Evolutionary conservation across 2,797 vertebrate species (phyloP).

Genomic region (Neopelma chrysocephalum): DNA sequence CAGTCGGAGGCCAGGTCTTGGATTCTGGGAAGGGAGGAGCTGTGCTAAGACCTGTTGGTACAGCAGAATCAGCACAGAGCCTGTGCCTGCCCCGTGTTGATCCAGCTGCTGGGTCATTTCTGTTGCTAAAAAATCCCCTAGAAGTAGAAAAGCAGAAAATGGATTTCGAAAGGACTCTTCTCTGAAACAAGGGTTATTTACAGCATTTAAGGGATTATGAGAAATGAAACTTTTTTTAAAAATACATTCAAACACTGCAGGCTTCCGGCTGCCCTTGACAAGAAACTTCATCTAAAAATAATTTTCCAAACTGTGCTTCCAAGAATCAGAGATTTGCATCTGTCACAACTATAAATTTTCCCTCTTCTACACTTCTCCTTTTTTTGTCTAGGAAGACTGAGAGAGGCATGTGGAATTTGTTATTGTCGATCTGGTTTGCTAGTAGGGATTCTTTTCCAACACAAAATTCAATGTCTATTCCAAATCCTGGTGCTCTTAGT

Average conservation of each 20-base stretch:
- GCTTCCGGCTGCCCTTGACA: constrained; percentile 42
- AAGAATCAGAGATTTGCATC: constrained; percentile 44
- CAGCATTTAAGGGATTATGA: constrained; percentile 24
- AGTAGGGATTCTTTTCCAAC: neutral
- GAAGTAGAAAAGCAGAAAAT: constrained; percentile 8
- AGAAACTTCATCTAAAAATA: constrained; percentile 56
- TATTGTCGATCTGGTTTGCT: neutral
- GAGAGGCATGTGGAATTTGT: neutral
- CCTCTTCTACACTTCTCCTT: neutral
- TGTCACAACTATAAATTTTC: constrained; percentile 45
- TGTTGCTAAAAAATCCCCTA: constrained; percentile 4
- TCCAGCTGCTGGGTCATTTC: neutral
- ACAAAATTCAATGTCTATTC: neutral
- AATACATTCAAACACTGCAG: constrained; percentile 1
- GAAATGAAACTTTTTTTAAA: constrained; percentile 33
- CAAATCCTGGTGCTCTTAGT: neutral
- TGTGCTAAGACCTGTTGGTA: neutral
- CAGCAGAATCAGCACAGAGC: neutral
- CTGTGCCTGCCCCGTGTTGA: neutral
- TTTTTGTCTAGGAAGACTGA: neutral
- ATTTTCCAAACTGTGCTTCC: constrained; percentile 40
- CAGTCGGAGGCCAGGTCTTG: neutral
- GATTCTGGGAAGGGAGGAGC: neutral
- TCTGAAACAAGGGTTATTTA: constrained; percentile 25
- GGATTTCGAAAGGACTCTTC: constrained; percentile 11